Evolutionary conservation across 2,888 invertebrate genomes (phyloP), one percentile per base, ranked within the genome.

Genomic region (Synanthedon myopaeformis): DNA sequence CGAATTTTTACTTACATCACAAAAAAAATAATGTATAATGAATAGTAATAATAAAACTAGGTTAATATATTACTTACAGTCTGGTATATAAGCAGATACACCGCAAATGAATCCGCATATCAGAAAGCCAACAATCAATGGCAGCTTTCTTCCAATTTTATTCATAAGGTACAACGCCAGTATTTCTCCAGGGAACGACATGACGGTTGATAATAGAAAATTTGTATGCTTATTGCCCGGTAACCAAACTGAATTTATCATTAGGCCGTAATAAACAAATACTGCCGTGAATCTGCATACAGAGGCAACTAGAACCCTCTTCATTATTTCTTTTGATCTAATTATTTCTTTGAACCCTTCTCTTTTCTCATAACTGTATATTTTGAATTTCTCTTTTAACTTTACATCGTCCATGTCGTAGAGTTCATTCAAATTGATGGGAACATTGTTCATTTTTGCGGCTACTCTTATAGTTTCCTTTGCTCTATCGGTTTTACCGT

Each of bases 131-230:
- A 65, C 60, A 42, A 76, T 64, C 23, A 85, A 58, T 0, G 84
- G 79, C 54, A 67, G 42, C 55, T 76, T 79, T 49, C 85, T 72
- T 5, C 85, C 85, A 17, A 76, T 57, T 56, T 70, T 82, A 58
- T 81, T 79, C 81, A 85, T 80, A 53, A 77, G 56, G 56, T 76
- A 76, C 61, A 82, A 59, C 0, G 74, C 72, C 1, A 79, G 57
- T 50, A 83, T 52, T 56, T 84, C 84, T 1, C 84, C 85, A 0
- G 84, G 85, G 49, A 80, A 82, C 0, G 82, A 83, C 76, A 82
- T 80, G 42, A 82, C 59, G 0, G 83, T 77, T 2, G 77, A 62
- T 51, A 85, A 61, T 13, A 82, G 55, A 54, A 84, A 85, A 59
- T 83, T 84, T 2, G 70, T 67, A 53, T 84, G 80, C 54, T 82